These are phyloP conservation scores for Heliconius himera DNA, from an alignment of 1,140 invertebrate species.

Conservation along the genomic window DNA sequence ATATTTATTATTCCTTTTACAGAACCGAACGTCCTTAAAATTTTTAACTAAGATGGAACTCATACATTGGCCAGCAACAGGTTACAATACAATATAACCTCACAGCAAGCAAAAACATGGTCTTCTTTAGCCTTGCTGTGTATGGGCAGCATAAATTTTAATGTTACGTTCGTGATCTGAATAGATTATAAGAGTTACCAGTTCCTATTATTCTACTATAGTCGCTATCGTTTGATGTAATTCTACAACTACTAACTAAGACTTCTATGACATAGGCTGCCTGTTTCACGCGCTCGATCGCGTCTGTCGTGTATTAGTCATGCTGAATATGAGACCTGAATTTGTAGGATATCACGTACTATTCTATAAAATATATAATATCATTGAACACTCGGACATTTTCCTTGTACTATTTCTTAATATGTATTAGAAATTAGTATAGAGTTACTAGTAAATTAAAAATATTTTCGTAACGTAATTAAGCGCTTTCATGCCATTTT, in stretches of 20 bases:
- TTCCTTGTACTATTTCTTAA: constrained; percentile 9
- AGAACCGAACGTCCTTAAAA: not conserved
- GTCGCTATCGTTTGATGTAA: not conserved
- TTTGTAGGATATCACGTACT: not conserved
- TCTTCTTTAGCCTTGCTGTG: constrained; percentile 28
- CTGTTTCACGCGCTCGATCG: not conserved
- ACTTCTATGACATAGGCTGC: not conserved
- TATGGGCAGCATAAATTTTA: constrained; percentile 34
- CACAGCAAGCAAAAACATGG: constrained; percentile 22
- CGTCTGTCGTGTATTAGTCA: not conserved
- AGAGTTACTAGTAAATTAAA: not conserved
- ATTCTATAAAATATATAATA: constrained; percentile 5
- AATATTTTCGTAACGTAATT: not conserved
- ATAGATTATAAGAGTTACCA: constrained; percentile 14
- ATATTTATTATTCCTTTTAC: not conserved
- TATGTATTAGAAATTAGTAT: not conserved
- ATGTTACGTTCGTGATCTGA: constrained; percentile 23
- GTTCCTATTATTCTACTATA: constrained; percentile 13
- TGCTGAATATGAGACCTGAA: not conserved
- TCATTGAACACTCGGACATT: not conserved
- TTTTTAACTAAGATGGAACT: not conserved
- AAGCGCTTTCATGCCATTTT: not conserved
- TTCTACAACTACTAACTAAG: not conserved
- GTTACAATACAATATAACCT: constrained; percentile 8
- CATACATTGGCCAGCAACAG: not conserved